Base-by-base conservation (phyloP, 2,888 invertebrate species). In the Diplolepis rosae region DNA sequence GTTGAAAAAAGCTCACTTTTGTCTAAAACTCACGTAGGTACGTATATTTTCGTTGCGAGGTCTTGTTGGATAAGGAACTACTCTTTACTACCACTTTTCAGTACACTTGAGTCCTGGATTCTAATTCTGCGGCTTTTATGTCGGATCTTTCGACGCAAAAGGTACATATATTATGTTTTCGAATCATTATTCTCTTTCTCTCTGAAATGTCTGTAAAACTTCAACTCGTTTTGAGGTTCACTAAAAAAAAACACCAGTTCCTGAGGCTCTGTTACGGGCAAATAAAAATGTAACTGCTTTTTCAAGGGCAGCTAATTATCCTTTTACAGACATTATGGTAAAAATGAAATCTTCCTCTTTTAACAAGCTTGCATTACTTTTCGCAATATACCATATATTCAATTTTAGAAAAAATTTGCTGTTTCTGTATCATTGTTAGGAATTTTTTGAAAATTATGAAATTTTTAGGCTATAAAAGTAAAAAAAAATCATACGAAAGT, bases 231-330 rank as follows among this genome's bases (percentile, higher is more conserved):
- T 28, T 28, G 24, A 27, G 7, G 15, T 45, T 45, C 45, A 18
- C 7, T 18, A 7, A 18, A 45, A 45, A 18, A 45, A n/a, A n/a
- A 45, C 18, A 45, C 15, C 6, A 6, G 18, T 0, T 6, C 15
- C 7, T 30, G 15, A 32, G n/a, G 15, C 50, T 9, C 15, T 22
- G 2, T 32, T 65, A 69, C 28, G 66, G 66, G 13, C 39, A 11
- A 69, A 66, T 74, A 71, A 74, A 74, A 71, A 69, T 66, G 66
- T 66, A 65, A 74, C 54, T 61, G 45, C 66, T 35, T 28, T 45
- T 30, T 28, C 22, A 30, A 18, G 48, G 30, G 27, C 11, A 22
- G 45, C n/a, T 30, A 48, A 45, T 45, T 45, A 45, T 66, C 45
- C 18, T 66, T 45, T 22, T 18, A 22, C n/a, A 22, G 45, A 50